Base-by-base conservation (phyloP, 2,888 invertebrate species). In the Coelinius sp. region DNA sequence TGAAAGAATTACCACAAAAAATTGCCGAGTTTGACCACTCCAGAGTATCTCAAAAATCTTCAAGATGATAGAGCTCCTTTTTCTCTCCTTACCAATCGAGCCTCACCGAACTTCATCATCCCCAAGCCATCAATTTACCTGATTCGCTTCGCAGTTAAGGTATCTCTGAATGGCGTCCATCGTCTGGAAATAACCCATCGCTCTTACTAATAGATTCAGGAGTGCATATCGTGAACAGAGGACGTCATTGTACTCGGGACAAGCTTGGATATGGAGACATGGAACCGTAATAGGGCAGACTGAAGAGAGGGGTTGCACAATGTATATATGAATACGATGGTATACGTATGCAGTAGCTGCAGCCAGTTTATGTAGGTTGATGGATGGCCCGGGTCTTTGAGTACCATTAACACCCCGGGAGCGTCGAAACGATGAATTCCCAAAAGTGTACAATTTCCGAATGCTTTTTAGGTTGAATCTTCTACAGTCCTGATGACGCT, bases 161-260 rank as follows among this genome's bases (percentile, higher is more conserved):
- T 41, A 44, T 41, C 24, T 44, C 63, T 41, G 63, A 20, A 59
- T 35, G 35, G 41, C 63, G 14, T 24, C 41, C 38, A 63, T 63
- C 25, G 24, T 59, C 59, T 41, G 41, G 41, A 63, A 80, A 81
- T 80, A 80, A 78, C 78, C 79, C 79, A 78, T 78, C 79, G 75
- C 78, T 82, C 80, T 77, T 67, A 75, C 78, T 83, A 81, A 83
- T 83, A 84, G 84, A 84, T 83, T 78, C 78, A 78, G 77, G 75
- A 77, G 77, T 78, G 75, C 71, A 77, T 77, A 41, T 63, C 78
- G 71, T 65, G 77, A 77, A 74, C 75, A 70, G 68, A 73, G 76
- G 70, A 73, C 35, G 64, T 24, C 64, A 78, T 78, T 78, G 73
- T 77, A 59, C 73, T 76, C 41, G 65, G 72, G 75, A 72, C 68